These are phyloP conservation scores for Aegypius monachus DNA, from an alignment of 2,113 vertebrate genomes.

Conservation along the genomic window DNA sequence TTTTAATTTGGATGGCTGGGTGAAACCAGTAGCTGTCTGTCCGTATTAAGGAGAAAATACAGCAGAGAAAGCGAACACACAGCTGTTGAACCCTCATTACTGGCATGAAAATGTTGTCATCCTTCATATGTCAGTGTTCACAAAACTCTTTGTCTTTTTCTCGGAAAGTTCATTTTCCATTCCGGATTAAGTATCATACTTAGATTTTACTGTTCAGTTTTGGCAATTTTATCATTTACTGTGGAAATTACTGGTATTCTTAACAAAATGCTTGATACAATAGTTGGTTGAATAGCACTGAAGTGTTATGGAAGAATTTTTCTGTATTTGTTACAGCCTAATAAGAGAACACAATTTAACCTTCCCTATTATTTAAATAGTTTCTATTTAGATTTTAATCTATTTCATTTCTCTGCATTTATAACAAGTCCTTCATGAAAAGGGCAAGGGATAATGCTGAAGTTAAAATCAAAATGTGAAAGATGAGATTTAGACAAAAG, in stretches of 20 bases:
- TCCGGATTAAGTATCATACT: background rate
- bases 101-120: background rate
- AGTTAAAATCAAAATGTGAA: background rate
- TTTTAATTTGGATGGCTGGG: background rate
- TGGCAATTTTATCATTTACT: background rate
- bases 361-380: background rate
- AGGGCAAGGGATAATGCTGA: background rate
- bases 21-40: background rate
- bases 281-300: background rate
- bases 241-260: background rate
- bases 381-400: background rate
- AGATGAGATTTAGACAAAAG: background rate
- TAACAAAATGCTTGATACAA: background rate
- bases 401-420: background rate
- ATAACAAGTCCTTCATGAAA: background rate
- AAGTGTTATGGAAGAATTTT: background rate
- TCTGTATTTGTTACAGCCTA: background rate
- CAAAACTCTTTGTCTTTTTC: background rate
- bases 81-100: background rate
- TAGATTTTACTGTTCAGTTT: background rate
- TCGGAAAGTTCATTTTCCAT: background rate
- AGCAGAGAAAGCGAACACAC: background rate
- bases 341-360: background rate
- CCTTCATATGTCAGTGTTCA: background rate
- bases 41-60: background rate